These are phyloP conservation scores for Prionchulus punctatus DNA, from an alignment of 2,888 invertebrate genomes.

Conservation along the genomic window DNA sequence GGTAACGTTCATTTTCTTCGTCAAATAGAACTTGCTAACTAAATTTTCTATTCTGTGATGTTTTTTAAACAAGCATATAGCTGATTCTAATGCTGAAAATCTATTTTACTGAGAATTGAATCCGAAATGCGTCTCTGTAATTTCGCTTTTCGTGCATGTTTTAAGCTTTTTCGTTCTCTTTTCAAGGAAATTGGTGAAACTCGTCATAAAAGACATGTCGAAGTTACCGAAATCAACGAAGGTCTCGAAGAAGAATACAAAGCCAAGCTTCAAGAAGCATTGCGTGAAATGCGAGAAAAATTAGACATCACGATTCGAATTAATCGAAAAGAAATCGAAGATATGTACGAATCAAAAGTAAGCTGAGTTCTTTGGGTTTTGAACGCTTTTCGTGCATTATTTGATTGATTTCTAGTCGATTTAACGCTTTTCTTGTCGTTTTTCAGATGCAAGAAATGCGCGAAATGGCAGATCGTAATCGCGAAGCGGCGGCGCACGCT, in stretches of 20 bases:
- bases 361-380: background rate
- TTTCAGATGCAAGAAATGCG: constrained; percentile 54
- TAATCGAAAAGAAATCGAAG: constrained; percentile 76
- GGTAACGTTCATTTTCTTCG: too few species aligned
- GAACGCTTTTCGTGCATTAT: background rate
- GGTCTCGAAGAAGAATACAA: constrained; percentile 84
- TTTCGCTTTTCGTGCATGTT: too few species aligned
- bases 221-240: constrained; percentile 84
- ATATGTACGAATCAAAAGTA: constrained; percentile 58
- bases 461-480: constrained; percentile 25
- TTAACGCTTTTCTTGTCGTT: too few species aligned
- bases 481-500: constrained; percentile 51
- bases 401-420: too few species aligned
- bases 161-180: too few species aligned
- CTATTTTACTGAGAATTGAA: too few species aligned
- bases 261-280: constrained; percentile 69
- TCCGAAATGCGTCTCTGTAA: too few species aligned
- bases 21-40: too few species aligned
- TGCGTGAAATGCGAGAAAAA: constrained; percentile 76
- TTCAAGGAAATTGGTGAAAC: constrained; percentile 81
- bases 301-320: constrained; percentile 73
- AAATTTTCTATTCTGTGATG: too few species aligned
- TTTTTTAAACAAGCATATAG: too few species aligned
- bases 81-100: too few species aligned
- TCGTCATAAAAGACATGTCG: constrained; percentile 65